Evolutionary conservation across 2,113 vertebrate genomes (phyloP).

Genomic region (Ophthalmolycus amberensis): DNA sequence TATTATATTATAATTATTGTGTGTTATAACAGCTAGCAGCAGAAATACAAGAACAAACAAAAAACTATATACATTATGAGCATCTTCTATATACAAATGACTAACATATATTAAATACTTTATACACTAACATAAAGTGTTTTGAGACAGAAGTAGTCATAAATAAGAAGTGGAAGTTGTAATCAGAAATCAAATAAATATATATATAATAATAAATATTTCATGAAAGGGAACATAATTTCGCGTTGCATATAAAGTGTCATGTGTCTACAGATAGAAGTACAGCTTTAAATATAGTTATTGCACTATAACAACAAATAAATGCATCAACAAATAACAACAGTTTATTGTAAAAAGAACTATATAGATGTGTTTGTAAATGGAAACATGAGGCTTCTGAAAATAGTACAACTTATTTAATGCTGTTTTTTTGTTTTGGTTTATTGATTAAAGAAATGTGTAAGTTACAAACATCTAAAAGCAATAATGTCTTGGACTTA

Average conservation of each 20-base stretch:
- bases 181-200: not conserved
- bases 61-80: not conserved
- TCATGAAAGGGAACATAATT: not conserved
- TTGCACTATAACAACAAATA: not conserved
- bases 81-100: not conserved
- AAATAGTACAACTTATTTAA: not conserved
- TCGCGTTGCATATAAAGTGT: not conserved
- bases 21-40: not conserved
- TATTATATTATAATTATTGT: not conserved
- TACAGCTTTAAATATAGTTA: not conserved
- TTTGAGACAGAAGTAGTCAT: not conserved
- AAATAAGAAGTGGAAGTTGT: not conserved
- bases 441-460: not conserved
- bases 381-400: not conserved
- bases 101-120: not conserved
- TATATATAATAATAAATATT: not conserved
- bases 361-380: not conserved
- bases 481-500: too few species aligned
- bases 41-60: not conserved
- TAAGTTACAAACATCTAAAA: not conserved
- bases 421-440: not conserved
- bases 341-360: not conserved
- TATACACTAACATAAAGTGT: not conserved
- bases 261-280: not conserved
- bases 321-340: not conserved